These are phyloP conservation scores for Eilema sororculum DNA, from an alignment of 2,888 invertebrate species.

Conservation along the genomic window DNA sequence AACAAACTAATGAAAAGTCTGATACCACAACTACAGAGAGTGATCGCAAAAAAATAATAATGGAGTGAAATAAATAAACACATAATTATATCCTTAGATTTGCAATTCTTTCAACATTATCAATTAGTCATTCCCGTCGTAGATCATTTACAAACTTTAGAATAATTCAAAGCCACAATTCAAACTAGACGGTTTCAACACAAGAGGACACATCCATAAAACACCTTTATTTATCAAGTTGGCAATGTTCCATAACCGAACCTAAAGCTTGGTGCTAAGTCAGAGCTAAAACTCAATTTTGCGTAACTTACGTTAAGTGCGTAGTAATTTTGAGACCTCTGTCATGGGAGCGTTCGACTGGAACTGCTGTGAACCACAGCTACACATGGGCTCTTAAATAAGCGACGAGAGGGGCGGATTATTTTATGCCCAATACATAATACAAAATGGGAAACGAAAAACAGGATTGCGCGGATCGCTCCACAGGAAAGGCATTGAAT, in stretches of 20 bases:
- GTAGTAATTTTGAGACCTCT: slow-evolving; percentile 49
- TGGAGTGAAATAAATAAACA: neutral
- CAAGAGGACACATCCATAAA: slow-evolving; percentile 28
- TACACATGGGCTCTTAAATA: slow-evolving; percentile 15
- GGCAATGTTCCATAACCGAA: slow-evolving; percentile 40
- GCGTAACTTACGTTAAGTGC: slow-evolving; percentile 48
- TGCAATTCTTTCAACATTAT: neutral
- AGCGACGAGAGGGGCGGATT: neutral
- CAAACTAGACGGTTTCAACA: slow-evolving; percentile 29
- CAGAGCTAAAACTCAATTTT: slow-evolving; percentile 47
- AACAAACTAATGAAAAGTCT: no score
- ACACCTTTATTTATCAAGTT: slow-evolving; percentile 48
- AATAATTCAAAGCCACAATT: slow-evolving; percentile 11
- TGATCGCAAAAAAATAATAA: neutral
- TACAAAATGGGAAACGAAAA: no score
- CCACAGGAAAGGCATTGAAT: no score
- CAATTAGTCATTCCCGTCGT: neutral
- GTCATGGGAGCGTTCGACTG: slow-evolving; percentile 35
- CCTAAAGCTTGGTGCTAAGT: slow-evolving; percentile 30
- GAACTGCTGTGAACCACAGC: slow-evolving; percentile 30
- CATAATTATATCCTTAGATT: neutral
- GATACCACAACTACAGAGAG: no score
- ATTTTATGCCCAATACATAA: neutral
- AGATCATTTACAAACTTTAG: neutral
- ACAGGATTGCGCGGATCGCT: no score